Percentiles rank a stretch among this genome's conserved stretches.
phyloP scores from a whole-genome alignment of 2,797 vertebrate species.

The Pterois miles region DNA sequence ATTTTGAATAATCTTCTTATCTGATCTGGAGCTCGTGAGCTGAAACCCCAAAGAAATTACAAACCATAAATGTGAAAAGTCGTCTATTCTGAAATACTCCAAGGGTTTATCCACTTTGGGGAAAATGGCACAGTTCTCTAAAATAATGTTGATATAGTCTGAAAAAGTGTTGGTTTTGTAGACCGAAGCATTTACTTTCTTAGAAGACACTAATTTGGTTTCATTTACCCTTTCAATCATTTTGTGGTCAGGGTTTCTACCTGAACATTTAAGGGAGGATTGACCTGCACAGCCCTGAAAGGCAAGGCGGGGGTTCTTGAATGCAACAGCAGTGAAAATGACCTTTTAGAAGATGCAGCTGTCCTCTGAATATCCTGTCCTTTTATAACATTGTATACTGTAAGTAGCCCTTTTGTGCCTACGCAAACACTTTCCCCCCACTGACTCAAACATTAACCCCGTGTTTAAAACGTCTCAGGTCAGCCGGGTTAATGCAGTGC shows the following conservation, averaged over 20 bases:
- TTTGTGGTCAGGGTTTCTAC: neutral
- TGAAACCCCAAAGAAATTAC: slow-evolving; percentile 41
- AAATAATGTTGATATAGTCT: slow-evolving; percentile 43
- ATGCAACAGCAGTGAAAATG: neutral
- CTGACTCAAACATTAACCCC: slow-evolving; percentile 24
- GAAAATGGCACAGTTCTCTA: slow-evolving; percentile 18
- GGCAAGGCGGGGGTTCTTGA: neutral
- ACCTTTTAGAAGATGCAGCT: slow-evolving; percentile 26
- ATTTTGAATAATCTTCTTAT: slow-evolving; percentile 71
- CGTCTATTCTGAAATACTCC: slow-evolving; percentile 24
- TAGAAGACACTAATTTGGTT: slow-evolving; percentile 35
- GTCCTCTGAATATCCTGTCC: slow-evolving; percentile 26
- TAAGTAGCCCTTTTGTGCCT: slow-evolving; percentile 12
- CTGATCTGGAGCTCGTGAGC: slow-evolving; percentile 66
- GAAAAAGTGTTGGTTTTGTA: slow-evolving; percentile 35
- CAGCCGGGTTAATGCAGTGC: slow-evolving; percentile 37
- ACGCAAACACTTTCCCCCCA: neutral
- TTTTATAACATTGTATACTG: slow-evolving; percentile 28
- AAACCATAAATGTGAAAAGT: slow-evolving; percentile 45
- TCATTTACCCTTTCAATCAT: slow-evolving; percentile 30
- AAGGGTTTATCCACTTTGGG: slow-evolving; percentile 27
- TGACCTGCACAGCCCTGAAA: slow-evolving; percentile 5
- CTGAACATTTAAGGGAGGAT: slow-evolving; percentile 5
- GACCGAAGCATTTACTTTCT: slow-evolving; percentile 34
- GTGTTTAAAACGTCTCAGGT: slow-evolving; percentile 15